Base-by-base conservation (phyloP, 2,888 invertebrate genomes). In the Coecobrya sp. region DNA sequence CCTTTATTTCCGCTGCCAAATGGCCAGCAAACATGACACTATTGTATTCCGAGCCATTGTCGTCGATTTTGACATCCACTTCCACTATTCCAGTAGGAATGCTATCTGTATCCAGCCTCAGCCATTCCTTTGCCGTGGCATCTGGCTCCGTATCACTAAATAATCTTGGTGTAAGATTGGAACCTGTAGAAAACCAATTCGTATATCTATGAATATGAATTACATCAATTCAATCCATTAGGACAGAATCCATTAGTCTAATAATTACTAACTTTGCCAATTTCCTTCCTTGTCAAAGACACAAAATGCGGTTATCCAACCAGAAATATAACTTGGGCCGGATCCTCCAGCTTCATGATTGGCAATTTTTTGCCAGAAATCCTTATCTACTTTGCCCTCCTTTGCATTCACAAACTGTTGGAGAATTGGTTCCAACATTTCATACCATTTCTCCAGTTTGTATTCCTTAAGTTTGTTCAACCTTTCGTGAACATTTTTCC, bases 221-320 rank as follows among this genome's bases (percentile, higher is more conserved):
- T 2, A 62, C 7, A 62, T n/a, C n/a, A 19, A 19, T 62, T 16
- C 2, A 62, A 25, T 62, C 22, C 5, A 68, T n/a, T 25, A n/a
- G n/a, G n/a, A n/a, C n/a, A n/a, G n/a, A n/a, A n/a, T n/a, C n/a
- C n/a, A n/a, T n/a, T n/a, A n/a, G n/a, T n/a, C n/a, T n/a, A n/a
- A n/a, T n/a, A n/a, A n/a, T n/a, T n/a, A n/a, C n/a, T n/a, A n/a
- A 65, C 92, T 89, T 85, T 82, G 73, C 73, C 81, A 86, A 55
- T 93, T 86, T 59, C 93, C 93, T 25, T 93, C 88, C 55, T 87
- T 49, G 45, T 92, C 88, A 86, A 93, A 93, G 1, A 73, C 87
- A 59, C 90, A 92, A 30, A 93, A 93, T 7, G 86, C 92, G 5
- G 93, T 93, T 11, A 93, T 86, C 93, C 93, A 93, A 0, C 93